Conservation (phyloP, 2,113 vertebrate species). For the Anseranas semipalmata region DNA sequence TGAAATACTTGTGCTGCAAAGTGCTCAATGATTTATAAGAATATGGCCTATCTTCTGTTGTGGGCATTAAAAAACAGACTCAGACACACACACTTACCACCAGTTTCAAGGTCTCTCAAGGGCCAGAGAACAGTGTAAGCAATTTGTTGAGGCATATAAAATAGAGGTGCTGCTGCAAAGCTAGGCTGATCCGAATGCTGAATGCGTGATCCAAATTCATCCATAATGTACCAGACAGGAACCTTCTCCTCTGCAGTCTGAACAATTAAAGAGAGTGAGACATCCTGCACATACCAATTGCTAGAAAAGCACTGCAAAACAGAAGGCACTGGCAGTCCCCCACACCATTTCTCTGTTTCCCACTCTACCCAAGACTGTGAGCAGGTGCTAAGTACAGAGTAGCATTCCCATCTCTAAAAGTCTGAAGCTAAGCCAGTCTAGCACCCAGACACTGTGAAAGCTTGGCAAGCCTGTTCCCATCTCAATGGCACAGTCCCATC, state of each 20-base stretch:
- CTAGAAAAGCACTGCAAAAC: not conserved
- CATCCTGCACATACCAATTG: not conserved
- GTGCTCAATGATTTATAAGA: not conserved
- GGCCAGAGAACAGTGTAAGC: constrained; percentile 94
- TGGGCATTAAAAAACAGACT: not conserved
- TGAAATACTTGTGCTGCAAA: not conserved
- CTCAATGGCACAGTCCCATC: not conserved
- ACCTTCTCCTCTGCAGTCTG: constrained; percentile 88
- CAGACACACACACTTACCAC: constrained; percentile 78
- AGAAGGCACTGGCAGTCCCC: not conserved
- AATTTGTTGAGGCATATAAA: constrained; percentile 81
- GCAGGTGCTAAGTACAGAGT: not conserved
- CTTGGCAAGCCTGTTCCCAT: not conserved
- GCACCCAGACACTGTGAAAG: not conserved
- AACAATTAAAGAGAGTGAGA: not conserved
- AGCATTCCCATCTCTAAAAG: not conserved
- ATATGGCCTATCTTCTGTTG: too few species aligned
- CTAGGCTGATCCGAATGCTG: constrained; percentile 88
- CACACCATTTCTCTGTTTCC: not conserved
- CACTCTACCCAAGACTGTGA: not conserved
- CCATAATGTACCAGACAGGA: constrained; percentile 97
- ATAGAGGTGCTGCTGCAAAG: constrained; percentile 88
- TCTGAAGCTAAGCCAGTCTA: not conserved
- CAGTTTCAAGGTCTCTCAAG: constrained; percentile 85
- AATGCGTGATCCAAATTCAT: constrained; percentile 93